Conservation (phyloP, 2,797 vertebrate genomes). For the Scomberomorus guttatus region DNA sequence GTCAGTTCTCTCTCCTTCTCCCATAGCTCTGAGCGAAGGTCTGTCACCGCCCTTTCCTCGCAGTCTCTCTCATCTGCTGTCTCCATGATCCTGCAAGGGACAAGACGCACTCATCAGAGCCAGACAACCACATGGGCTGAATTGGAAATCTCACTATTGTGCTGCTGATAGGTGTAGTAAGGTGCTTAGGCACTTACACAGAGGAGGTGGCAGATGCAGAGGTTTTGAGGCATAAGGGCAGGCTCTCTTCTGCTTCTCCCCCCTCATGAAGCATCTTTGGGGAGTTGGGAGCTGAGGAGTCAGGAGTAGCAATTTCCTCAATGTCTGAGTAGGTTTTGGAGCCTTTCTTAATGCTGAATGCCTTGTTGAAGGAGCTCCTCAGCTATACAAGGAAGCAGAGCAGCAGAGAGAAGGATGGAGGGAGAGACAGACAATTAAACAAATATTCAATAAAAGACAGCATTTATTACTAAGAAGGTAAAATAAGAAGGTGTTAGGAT, state of each 20-base stretch:
- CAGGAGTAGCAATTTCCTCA: slow-evolving; percentile 95
- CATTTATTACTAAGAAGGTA: neutral
- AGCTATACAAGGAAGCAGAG: slow-evolving; percentile 83
- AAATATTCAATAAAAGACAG: neutral
- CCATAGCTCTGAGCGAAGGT: slow-evolving; percentile 95
- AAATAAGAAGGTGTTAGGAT: slow-evolving; percentile 41
- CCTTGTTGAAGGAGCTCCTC: slow-evolving; percentile 97
- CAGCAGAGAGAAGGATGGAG: slow-evolving; percentile 13
- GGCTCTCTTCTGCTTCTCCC: slow-evolving; percentile 79
- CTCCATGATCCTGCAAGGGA: slow-evolving; percentile 86
- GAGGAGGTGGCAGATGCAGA: slow-evolving; percentile 88
- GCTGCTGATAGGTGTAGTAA: neutral
- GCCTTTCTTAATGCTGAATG: slow-evolving; percentile 98
- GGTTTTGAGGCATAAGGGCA: slow-evolving; percentile 80
- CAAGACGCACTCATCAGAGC: slow-evolving; percentile 7
- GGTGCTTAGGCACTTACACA: slow-evolving; percentile 77
- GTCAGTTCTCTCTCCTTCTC: slow-evolving; percentile 97
- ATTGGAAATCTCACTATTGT: neutral
- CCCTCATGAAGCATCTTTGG: slow-evolving; percentile 93
- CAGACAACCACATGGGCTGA: neutral
- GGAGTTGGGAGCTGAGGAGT: slow-evolving; percentile 96
- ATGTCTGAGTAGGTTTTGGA: slow-evolving; percentile 97
- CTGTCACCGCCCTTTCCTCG: slow-evolving; percentile 91
- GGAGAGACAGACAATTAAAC: slow-evolving; percentile 2
- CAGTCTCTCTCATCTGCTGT: slow-evolving; percentile 85